Evolutionary conservation across 2,113 vertebrate species (phyloP).

Genomic region (Pygoscelis antarcticus): DNA sequence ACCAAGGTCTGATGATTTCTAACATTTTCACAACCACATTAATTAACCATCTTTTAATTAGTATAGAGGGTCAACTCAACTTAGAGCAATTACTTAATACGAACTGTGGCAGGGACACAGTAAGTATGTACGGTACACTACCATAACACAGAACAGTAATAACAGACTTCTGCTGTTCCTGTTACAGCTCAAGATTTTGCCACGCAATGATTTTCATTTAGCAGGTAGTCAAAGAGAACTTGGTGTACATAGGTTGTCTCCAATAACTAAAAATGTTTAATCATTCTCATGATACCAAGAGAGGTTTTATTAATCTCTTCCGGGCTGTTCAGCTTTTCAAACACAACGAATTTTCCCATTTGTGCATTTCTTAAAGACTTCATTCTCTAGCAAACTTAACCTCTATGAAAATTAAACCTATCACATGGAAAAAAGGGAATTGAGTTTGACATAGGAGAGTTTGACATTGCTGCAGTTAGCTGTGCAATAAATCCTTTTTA

Average conservation of each 20-base stretch:
- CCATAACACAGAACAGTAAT: neutral
- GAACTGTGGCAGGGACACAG: neutral
- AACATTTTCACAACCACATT: neutral
- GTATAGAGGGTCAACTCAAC: neutral
- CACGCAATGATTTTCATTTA: neutral
- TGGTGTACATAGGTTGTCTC: neutral
- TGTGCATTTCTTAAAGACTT: neutral
- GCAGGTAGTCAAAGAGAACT: neutral
- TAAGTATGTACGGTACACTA: neutral
- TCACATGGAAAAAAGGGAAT: neutral
- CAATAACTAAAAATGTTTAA: neutral
- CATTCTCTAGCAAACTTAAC: neutral
- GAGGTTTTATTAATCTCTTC: neutral
- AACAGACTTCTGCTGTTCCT: neutral
- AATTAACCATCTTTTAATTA: neutral
- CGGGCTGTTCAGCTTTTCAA: neutral
- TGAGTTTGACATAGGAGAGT: neutral
- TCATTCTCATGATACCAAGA: neutral
- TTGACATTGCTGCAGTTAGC: neutral
- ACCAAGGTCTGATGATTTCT: neutral
- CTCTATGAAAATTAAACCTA: neutral
- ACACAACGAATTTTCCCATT: neutral
- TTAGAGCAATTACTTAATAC: neutral
- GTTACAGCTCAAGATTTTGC: neutral
- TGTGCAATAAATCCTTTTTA: neutral